Percentiles rank a stretch among this genome's conserved stretches.
Evolutionary conservation across 2,113 vertebrate genomes (phyloP).

Genomic region (Plectropomus leopardus): DNA sequence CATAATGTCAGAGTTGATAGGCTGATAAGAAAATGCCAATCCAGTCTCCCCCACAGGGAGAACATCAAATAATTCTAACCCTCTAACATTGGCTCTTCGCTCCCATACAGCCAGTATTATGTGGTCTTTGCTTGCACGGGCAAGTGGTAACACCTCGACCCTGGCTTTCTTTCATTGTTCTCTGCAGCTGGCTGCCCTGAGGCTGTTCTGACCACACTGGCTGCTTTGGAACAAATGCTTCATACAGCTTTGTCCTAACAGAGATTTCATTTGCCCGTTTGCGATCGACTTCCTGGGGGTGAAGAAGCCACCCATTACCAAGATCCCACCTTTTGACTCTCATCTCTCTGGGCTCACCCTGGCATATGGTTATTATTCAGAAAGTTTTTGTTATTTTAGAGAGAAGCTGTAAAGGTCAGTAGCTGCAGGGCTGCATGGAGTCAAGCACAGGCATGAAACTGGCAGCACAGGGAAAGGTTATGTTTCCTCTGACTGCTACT

Average conservation of each 20-base stretch:
- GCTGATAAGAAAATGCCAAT: background rate
- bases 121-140: background rate
- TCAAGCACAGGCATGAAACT: background rate
- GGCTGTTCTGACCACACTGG: constrained; percentile 9
- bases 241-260: background rate
- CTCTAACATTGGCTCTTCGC: background rate
- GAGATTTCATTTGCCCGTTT: background rate
- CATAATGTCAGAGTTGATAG: background rate
- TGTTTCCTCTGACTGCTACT: background rate
- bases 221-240: background rate
- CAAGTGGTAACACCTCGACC: background rate
- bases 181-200: constrained; percentile 6
- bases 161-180: constrained; percentile 21
- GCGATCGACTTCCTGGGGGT: background rate
- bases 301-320: constrained; percentile 22
- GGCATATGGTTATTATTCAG: background rate
- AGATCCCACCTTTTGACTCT: constrained; percentile 8
- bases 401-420: constrained; percentile 9
- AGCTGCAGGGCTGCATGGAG: background rate
- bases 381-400: background rate
- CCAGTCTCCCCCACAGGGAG: too few relatives aligned
- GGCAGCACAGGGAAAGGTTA: constrained; percentile 3
- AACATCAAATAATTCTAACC: constrained; percentile 5
- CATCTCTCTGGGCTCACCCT: background rate
- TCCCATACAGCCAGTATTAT: background rate